Evolutionary conservation across 2,113 vertebrate genomes (phyloP), one percentile per base, ranked within the genome.

Genomic region (Myotis lucifugus): DNA sequence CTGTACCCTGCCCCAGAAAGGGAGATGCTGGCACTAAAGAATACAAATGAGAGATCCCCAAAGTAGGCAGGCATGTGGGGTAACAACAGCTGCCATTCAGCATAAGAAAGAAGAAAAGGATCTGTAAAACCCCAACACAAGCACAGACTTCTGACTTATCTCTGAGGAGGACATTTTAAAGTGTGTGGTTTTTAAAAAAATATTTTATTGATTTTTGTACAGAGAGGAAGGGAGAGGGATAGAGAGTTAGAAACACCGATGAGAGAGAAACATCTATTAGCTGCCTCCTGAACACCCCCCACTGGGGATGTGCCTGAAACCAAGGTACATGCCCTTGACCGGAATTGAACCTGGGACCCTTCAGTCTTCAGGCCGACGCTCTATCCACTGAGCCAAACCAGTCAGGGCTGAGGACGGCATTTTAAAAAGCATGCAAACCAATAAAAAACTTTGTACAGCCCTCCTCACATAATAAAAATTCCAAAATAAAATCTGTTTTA

Each of bases 401-500:
- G 37, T 37, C 37, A 37, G 37, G 37, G 37, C 52, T 77, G 12
- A 88, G 61, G 46, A 85, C 10, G 18, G 23, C 9, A 32, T 29
- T 73, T 46, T 69, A 29, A 73, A 81, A 54, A 19, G 70, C 40
- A 92, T 19, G 13, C 54, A 76, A 42, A 82, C 54, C 88, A 46
- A 37, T 42, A 73, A 67, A 77, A 23, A 85, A 69, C 32, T 61
- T 19, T 46, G 23, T 17, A 56, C 37, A 56, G 34, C 46, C 37
- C 34, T 83, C 52, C 18, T 74, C 87, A 66, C 3, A 14, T 4
- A 67, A 64, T 0, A 6, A 32, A 84, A 91, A 86, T 84, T 46
- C 73, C 69, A 54, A 86, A 94, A 70, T 46, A 70, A 95, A 74
- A 79, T 52, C 85, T 23, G 64, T 46, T 59, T 52, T 74, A 76